These are phyloP conservation scores for Coelinius sp. DNA, from an alignment of 2,888 invertebrate genomes.

Conservation along the genomic window DNA sequence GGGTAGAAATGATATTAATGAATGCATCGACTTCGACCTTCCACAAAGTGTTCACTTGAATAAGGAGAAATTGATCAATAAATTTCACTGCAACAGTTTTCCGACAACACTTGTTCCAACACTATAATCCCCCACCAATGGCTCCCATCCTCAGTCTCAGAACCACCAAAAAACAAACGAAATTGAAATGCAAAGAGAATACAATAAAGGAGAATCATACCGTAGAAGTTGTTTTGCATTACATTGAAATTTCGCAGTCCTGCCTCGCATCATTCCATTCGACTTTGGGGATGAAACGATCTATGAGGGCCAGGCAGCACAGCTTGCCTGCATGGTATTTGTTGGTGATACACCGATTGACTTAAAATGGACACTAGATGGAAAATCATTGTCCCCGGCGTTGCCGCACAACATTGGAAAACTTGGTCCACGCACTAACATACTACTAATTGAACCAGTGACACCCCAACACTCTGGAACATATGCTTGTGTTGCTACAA, in stretches of 20 bases:
- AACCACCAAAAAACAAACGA: not conserved
- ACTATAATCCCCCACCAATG: not conserved
- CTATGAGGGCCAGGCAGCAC: constrained; percentile 84
- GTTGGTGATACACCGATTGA: constrained; percentile 75
- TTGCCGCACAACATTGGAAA: constrained; percentile 66
- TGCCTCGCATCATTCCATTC: constrained; percentile 86
- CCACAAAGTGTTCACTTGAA: not conserved
- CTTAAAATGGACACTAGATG: constrained; percentile 74
- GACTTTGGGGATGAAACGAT: constrained; percentile 83
- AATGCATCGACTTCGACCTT: not conserved
- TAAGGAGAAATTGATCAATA: not conserved
- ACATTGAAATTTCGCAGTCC: constrained; percentile 74
- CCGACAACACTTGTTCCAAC: constrained; percentile 2
- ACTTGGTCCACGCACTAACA: constrained; percentile 67
- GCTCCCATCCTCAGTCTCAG: not conserved
- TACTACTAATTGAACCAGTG: constrained; percentile 71
- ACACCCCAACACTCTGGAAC: constrained; percentile 72
- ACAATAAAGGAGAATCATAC: not conserved
- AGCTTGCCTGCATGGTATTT: constrained; percentile 79
- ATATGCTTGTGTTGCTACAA: constrained; percentile 75
- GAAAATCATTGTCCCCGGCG: constrained; percentile 66
- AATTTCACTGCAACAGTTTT: not conserved
- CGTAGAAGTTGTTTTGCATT: constrained; percentile 22
- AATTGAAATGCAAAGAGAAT: not conserved
- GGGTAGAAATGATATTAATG: not conserved